phyloP scores from a whole-genome alignment of 2,113 vertebrate genomes.

The Myotis lucifugus region DNA sequence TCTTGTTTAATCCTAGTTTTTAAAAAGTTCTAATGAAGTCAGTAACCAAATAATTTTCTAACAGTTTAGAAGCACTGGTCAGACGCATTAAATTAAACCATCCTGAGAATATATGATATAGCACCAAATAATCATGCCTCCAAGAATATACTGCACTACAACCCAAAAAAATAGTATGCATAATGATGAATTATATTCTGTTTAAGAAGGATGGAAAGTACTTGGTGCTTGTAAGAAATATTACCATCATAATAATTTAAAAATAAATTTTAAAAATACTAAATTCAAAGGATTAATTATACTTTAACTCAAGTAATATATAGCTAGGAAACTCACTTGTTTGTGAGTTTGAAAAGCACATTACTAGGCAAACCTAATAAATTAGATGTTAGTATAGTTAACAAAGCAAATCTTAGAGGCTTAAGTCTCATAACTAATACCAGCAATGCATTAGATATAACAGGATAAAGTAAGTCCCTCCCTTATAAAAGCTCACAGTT shows the following conservation, averaged over 20 bases:
- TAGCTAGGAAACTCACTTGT: background rate
- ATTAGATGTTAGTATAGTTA: background rate
- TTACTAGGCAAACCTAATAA: background rate
- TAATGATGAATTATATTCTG: background rate
- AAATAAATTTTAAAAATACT: conserved; percentile 17
- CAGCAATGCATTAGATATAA: background rate
- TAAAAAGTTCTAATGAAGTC: background rate
- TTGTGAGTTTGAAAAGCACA: conserved; percentile 16
- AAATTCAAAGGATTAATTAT: background rate
- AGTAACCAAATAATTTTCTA: background rate
- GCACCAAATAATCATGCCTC: background rate
- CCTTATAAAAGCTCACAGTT: background rate
- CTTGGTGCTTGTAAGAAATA: background rate
- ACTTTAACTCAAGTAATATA: background rate
- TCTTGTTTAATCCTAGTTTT: background rate
- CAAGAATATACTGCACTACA: background rate
- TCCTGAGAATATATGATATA: background rate
- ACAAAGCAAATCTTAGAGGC: background rate
- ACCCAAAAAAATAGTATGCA: background rate
- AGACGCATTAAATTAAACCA: background rate
- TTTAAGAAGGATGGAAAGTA: background rate
- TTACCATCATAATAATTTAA: background rate
- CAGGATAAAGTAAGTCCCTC: background rate
- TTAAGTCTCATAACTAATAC: background rate
- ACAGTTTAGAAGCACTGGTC: background rate